Conservation (phyloP, 2,113 vertebrate genomes). For the Brevimyrus niger region DNA sequence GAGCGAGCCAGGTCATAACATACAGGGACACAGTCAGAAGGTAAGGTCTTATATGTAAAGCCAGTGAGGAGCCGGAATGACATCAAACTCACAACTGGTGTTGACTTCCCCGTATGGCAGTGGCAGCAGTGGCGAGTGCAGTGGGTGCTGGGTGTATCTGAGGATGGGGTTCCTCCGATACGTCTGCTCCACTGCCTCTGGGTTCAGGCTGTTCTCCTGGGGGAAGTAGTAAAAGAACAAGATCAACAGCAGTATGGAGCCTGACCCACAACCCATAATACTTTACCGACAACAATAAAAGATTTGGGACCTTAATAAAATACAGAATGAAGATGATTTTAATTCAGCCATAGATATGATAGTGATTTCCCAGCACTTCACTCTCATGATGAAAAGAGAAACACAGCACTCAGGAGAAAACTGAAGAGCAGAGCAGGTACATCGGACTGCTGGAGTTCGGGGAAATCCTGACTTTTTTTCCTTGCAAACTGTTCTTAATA, state of each 20-base stretch:
- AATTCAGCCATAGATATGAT: not conserved
- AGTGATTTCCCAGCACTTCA: not conserved
- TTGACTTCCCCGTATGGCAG: conserved; percentile 78
- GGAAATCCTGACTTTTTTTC: not conserved
- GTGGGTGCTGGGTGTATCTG: conserved; percentile 83
- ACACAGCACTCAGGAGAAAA: not conserved
- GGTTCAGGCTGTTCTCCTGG: conserved; percentile 80
- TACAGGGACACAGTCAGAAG: not conserved
- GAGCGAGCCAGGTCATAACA: not conserved
- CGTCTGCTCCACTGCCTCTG: conserved; percentile 80
- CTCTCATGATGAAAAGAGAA: not conserved
- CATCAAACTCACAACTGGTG: conserved; percentile 60
- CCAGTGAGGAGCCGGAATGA: not conserved
- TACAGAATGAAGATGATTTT: not conserved
- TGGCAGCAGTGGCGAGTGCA: conserved; percentile 81
- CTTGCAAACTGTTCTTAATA: not conserved
- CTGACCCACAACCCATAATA: not conserved
- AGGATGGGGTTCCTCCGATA: conserved; percentile 85
- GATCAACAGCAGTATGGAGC: not conserved
- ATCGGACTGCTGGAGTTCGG: not conserved
- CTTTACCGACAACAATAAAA: not conserved
- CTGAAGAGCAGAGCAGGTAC: not conserved
- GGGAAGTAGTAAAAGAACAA: not conserved
- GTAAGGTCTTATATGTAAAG: not conserved
- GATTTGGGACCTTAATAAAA: not conserved